Percentiles rank a stretch among this genome's conserved stretches.
Conservation (phyloP, 2,113 vertebrate genomes). For the Nasalis larvatus region DNA sequence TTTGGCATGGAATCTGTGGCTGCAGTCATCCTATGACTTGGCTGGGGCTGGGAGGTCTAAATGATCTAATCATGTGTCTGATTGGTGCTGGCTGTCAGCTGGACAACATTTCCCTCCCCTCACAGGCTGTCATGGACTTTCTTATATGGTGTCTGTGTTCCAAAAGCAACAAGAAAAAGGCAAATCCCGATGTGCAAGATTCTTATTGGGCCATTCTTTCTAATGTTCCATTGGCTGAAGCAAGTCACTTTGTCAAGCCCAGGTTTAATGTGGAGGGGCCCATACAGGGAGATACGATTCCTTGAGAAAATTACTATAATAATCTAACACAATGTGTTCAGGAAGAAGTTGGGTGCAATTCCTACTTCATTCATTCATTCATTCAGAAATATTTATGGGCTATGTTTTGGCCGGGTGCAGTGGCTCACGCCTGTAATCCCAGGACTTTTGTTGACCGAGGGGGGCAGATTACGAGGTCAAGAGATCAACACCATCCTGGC, state of each 20-base stretch:
- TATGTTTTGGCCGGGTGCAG: too few relatives aligned
- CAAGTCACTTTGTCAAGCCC: neutral
- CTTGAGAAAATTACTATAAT: neutral
- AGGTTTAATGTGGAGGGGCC: neutral
- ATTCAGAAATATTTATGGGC: neutral
- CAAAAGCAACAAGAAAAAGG: neutral
- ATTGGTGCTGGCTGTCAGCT: neutral
- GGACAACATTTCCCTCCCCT: neutral
- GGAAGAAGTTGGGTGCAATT: neutral
- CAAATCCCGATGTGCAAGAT: neutral
- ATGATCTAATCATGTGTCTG: neutral
- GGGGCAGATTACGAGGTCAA: too few relatives aligned
- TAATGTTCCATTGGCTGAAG: neutral
- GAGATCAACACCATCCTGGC: too few relatives aligned
- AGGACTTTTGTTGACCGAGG: too few relatives aligned
- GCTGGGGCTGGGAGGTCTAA: neutral
- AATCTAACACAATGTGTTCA: neutral
- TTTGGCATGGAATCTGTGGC: neutral
- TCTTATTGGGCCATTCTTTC: neutral
- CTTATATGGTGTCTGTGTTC: neutral
- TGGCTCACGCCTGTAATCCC: too few relatives aligned
- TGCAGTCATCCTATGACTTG: neutral
- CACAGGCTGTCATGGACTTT: neutral
- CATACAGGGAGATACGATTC: neutral
- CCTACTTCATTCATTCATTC: neutral